Base-by-base conservation (phyloP, 2,888 invertebrate species). In the Taphrorychus bicolor region DNA sequence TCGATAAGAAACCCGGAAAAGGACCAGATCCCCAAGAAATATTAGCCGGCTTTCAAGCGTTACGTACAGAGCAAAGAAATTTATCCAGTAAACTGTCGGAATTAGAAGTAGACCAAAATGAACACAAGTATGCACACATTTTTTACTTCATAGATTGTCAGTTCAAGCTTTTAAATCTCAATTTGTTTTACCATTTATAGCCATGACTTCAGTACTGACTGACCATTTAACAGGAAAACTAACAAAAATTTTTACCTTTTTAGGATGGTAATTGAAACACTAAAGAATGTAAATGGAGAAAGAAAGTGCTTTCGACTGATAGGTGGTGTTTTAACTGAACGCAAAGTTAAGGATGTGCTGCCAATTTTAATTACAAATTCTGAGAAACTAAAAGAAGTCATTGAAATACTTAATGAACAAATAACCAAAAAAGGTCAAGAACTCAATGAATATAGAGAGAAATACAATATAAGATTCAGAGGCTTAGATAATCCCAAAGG, bases 261-360 rank as follows among this genome's bases (percentile, higher is more conserved):
- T 82, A 98, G 97, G 82, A 90, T 97, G 82, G 98, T 98, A 64
- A 93, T 97, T 74, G 97, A 97, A 77, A 95, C 97, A 11, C 84
- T 98, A 69, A 90, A 92, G 80, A 91, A 90, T 66, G 92, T 96
- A 18, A 93, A 94, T 78, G 88, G 87, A 11, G 87, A 88, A 59
- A 88, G 97, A 73, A 95, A 92, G 82, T 98, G 98, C 82, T 98
- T 92, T 82, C 89, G 97, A 77, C 89, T 97, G 86, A 90, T 98
- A 71, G 97, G 97, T 59, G 97, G 97, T 21, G 93, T 98, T 64
- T 85, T 98, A 60, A 94, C 95, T 71, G 97, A 98, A 83, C 87
- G 94, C 74, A 95, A 93, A 9, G 98, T 97, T 0, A 91, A 90
- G 78, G 96, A 95, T 75, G 93, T 98, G 56, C 83, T 97, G 75